A percentile compares a stretch with the other conserved stretches of the same genome.
Evolutionary conservation across 92 coral and sea anemone genomes (phyloP).

Genomic region (Phenganax stokvisi): DNA sequence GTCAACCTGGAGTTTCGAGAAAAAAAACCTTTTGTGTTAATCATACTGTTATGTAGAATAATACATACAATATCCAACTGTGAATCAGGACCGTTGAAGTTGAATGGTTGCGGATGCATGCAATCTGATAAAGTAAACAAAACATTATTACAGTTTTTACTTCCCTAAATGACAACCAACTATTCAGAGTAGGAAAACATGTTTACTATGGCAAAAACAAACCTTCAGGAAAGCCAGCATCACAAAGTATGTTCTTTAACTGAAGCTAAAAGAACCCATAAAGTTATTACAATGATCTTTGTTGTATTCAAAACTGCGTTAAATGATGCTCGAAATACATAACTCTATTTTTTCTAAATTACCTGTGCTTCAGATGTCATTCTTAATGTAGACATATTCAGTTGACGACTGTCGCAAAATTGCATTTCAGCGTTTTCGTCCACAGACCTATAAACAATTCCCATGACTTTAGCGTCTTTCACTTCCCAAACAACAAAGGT

Average conservation of each 20-base stretch:
- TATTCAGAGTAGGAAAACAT: background rate
- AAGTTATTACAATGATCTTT: background rate
- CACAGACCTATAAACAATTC: constrained; percentile 53
- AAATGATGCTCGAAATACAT: no score
- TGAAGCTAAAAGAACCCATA: constrained; percentile 58
- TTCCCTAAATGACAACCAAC: background rate
- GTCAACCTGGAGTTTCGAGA: background rate
- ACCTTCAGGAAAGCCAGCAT: constrained; percentile 98
- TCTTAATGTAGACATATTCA: constrained; percentile 78
- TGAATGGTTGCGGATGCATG: constrained; percentile 99
- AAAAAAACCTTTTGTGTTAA: background rate
- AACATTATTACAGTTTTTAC: background rate
- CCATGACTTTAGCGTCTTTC: no score
- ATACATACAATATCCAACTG: constrained; percentile 80
- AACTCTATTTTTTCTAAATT: background rate
- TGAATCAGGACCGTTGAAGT: constrained; percentile 97
- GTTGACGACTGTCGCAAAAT: constrained; percentile 80
- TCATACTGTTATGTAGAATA: background rate
- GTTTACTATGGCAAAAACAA: constrained; percentile 5
- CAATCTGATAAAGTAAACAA: constrained; percentile 57
- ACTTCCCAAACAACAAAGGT: no score
- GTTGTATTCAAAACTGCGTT: no score
- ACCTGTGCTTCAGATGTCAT: constrained; percentile 96
- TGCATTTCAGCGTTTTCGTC: constrained; percentile 73
- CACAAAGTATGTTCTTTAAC: constrained; percentile 80